phyloP scores from a whole-genome alignment of 1,140 invertebrate genomes.

The Bilobella aurantiaca region DNA sequence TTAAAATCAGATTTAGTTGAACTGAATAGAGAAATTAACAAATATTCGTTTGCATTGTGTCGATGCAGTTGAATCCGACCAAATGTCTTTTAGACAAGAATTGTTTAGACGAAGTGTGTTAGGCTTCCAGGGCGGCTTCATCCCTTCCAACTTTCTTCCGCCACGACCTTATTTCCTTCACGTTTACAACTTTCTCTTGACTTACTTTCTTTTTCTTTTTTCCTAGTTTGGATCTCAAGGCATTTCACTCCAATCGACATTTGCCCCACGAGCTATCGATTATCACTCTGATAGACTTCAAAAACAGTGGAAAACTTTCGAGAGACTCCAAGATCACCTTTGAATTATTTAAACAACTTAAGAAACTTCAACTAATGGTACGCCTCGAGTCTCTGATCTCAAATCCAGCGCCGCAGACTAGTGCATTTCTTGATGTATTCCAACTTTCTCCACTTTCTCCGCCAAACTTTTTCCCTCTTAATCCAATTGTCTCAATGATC shows the following conservation, averaged over 20 bases:
- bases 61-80: no score
- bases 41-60: no score
- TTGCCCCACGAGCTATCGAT: constrained; percentile 34
- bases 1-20: no score
- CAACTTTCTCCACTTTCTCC: no score
- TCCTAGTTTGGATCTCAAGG: constrained; percentile 30
- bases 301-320: constrained; percentile 29
- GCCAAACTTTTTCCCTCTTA: no score
- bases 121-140: background rate
- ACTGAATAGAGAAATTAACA: no score
- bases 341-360: constrained; percentile 35
- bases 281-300: constrained; percentile 36
- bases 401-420: no score
- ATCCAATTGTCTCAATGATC: no score
- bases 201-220: constrained; percentile 13
- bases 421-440: no score
- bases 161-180: no score
- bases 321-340: constrained; percentile 33
- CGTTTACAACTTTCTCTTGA: constrained; percentile 1
- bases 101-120: no score
- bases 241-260: constrained; percentile 27
- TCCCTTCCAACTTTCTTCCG: background rate
- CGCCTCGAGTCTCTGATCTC: constrained; percentile 8
- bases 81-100: no score
- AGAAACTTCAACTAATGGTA: constrained; percentile 30